Base-by-base conservation (phyloP, 2,888 invertebrate genomes). In the Patella pellucida region DNA sequence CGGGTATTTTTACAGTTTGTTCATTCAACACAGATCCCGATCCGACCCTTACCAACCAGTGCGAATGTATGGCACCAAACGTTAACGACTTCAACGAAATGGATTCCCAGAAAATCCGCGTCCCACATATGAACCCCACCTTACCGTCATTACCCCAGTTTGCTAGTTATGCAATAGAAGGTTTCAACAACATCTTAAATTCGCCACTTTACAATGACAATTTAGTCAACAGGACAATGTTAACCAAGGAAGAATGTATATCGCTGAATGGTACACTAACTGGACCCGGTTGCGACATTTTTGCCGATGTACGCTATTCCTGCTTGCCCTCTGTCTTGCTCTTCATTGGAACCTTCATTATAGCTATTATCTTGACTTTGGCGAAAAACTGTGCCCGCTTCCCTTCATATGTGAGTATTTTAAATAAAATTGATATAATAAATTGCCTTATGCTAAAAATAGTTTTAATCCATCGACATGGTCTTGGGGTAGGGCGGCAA, bases 311-410 rank as follows among this genome's bases (percentile, higher is more conserved):
- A 14, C 79, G 85, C 4, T 86, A 99, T 91, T 96, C 98, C 79
- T 98, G 96, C 92, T 94, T 98, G 81, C 96, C 99, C 95, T 98
- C 98, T 74, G 93, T 97, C 83, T 93, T 98, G 80, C 93, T 98
- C 78, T 98, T 98, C 92, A 91, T 96, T 85, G 96, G 97, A 82
- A 99, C 99, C 54, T 99, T 97, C 91, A 92, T 94, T 73, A 93
- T 97, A 85, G 97, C 98, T 56, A 94, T 96, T 69, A 93, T 95
- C 77, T 92, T 99, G 75, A 99, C 98, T 92, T 95, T 96, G 88
- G 96, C 97, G 91, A 97, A 97, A 91, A 96, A 95, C 85, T 95
- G 97, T 4, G 92, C 96, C 52, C 99, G 97, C 92, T 98, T 99
- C 89, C 97, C 98, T 71, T 94, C 97, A 0, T 95, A 95, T 93